Evolutionary conservation across 1,140 invertebrate species (phyloP), one percentile per base, ranked within the genome.

Genomic region (Brachionus plicatilis): DNA sequence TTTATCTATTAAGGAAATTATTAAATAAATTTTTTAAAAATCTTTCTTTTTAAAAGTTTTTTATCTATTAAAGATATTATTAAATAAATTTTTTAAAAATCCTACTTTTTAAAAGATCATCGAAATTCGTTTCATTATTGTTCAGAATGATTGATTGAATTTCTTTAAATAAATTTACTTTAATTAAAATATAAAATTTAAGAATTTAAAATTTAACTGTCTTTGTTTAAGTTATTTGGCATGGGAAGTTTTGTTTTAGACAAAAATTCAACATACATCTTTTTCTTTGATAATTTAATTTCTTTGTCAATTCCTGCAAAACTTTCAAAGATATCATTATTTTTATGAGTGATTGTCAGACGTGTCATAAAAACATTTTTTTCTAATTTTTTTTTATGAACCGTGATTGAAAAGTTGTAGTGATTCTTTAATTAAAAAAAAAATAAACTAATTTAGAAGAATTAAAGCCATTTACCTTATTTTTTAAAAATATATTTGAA

Each of bases 361-460:
- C 14, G 27, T 70, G 29, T 37, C 47, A 53, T 53, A 53, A 37
- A 70, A 17, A 17, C 66, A 17, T 70, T 70, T 37, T 66, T 29
- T 66, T 66, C 27, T 66, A 24, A n/a, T 24, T 17, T 60, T 66
- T 29, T 29, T 27, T 33, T 27, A 9, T 66, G 20, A 20, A 66
- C 60, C 17, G 60, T 66, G 60, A 29, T 27, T 29, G 29, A 66
- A 66, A 66, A 33, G 17, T 33, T 66, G 60, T 29, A 66, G 60
- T 29, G 29, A 66, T 29, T 66, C 60, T 66, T 66, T 66, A 29
- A 66, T 29, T 29, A n/a, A 66, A 66, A 66, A 24, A 66, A 27
- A 29, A n/a, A 66, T 66, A 66, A 66, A 66, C 20, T 66, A 66
- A 66, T 66, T 29, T 66, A 29, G 60, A 66, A 66, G 60, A 66